phyloP scores from a whole-genome alignment of 2,888 invertebrate species.

The Arrhopalites spinosus region DNA sequence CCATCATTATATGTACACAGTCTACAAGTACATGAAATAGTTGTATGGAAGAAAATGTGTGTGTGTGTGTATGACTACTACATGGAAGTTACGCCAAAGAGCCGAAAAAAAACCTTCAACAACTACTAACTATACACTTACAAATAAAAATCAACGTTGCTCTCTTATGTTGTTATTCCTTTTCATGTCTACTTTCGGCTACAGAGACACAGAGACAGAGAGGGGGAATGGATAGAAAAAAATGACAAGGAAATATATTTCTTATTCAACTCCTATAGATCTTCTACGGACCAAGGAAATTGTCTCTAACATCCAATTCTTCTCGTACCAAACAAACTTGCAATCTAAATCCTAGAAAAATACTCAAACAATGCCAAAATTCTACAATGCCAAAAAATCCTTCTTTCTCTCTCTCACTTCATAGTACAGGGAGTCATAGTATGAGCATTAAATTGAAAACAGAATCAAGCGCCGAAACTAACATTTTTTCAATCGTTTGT shows the following conservation, averaged over 20 bases:
- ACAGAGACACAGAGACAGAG: background rate
- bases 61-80: too few relatives aligned
- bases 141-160: too few relatives aligned
- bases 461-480: background rate
- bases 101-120: too few relatives aligned
- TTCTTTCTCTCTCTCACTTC: background rate
- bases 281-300: slow-evolving; percentile 8
- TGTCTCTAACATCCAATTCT: background rate
- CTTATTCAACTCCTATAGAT: background rate
- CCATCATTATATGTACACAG: too few relatives aligned
- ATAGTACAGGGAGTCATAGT: too few relatives aligned
- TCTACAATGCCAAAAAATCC: slow-evolving; percentile 6
- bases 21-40: too few relatives aligned
- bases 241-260: slow-evolving; percentile 29
- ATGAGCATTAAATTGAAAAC: background rate
- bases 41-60: too few relatives aligned
- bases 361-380: slow-evolving; percentile 10
- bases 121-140: too few relatives aligned
- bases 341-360: slow-evolving; percentile 7
- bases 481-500: background rate
- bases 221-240: background rate
- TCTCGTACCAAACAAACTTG: too few relatives aligned
- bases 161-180: background rate
- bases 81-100: too few relatives aligned
- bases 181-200: background rate